A percentile compares a stretch with the other conserved stretches of the same genome.
These are phyloP conservation scores for Agrochola lychnidis DNA, from an alignment of 2,888 invertebrate species.

Conservation along the genomic window DNA sequence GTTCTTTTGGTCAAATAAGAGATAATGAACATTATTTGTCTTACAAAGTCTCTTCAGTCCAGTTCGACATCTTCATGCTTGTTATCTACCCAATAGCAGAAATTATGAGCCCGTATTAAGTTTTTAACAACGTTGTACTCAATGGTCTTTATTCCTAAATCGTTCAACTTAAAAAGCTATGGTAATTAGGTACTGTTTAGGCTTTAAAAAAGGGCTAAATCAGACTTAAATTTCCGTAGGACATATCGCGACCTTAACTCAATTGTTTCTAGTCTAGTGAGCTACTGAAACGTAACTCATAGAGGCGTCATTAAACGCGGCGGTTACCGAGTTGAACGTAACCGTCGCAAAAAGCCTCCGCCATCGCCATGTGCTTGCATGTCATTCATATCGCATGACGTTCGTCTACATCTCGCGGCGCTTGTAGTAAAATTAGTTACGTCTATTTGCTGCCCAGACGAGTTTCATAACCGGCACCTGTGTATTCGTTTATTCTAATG, in stretches of 20 bases:
- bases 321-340: constrained; percentile 64
- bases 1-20: neutral
- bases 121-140: neutral
- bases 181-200: neutral
- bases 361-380: constrained; percentile 75
- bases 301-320: constrained; percentile 51
- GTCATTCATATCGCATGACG: constrained; percentile 85
- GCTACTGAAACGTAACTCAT: constrained; percentile 41
- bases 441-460: constrained; percentile 76
- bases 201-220: neutral
- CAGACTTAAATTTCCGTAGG: neutral
- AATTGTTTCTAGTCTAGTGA: constrained; percentile 11
- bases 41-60: neutral
- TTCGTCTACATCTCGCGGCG: constrained; percentile 73
- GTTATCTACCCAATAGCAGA: constrained; percentile 8
- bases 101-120: neutral
- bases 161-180: neutral
- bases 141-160: neutral
- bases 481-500: constrained; percentile 59
- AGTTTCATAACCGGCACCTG: constrained; percentile 71
- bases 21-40: neutral
- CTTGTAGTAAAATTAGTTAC: constrained; percentile 79
- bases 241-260: neutral
- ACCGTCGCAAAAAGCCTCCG: constrained; percentile 64
- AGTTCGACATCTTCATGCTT: constrained; percentile 5